Evolutionary conservation across 2,797 vertebrate genomes (phyloP), one percentile per base, ranked within the genome.

Genomic region (Periparus ater): DNA sequence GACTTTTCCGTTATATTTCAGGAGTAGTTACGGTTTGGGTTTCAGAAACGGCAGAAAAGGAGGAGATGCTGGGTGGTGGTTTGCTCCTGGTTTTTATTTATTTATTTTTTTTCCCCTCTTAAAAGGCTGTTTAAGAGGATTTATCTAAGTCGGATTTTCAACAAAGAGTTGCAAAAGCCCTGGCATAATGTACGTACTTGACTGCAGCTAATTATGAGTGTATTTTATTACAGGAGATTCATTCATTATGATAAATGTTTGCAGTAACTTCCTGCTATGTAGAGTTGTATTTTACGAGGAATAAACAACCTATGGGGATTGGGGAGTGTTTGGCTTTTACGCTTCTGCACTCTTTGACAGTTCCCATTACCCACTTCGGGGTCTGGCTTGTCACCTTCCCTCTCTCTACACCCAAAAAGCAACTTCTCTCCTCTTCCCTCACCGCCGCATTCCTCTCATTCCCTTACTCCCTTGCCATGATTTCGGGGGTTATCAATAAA

Each of bases 211-310:
- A 96, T 97, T 97, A 97, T 86, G 96, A 36, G 96, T 95, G 96
- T 97, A 97, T 97, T 97, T 97, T 97, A 97, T 98, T 96, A 97
- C 98, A 97, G 97, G 97, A 97, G 96, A 96, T 96, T 96, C 97
- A 97, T 98, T 96, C 97, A 98, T 98, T 98, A 98, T 98, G 96
- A 98, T 98, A 96, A 95, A 97, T 97, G 94, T 97, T 97, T 98
- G 96, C 97, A 96, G 97, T 92, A 97, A 97, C 96, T 97, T 98
- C 97, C 97, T 98, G 96, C 96, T 95, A 96, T 92, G 91, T 88
- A 85, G 97, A 96, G 90, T 94, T 98, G 92, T 97, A 93, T 97
- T 98, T 97, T 96, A 97, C 51, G 96, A 96, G 91, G 95, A 97
- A 97, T 95, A 97, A 97, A 96, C 97, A 98, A 97, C 91, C 90